These are phyloP conservation scores for Eurois occulta DNA, from an alignment of 2,888 invertebrate genomes.

Conservation along the genomic window DNA sequence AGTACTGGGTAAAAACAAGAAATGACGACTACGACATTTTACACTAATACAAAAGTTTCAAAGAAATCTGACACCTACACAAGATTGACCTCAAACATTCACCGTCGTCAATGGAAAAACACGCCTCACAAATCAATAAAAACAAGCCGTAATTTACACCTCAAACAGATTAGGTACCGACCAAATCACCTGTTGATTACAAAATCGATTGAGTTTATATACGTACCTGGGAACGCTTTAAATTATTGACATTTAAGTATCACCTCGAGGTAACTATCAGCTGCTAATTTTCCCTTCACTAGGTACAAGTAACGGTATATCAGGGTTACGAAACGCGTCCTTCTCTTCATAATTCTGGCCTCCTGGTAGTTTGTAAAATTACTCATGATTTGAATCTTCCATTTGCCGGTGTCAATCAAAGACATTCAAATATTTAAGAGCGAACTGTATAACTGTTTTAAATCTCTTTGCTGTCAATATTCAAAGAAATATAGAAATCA, in stretches of 20 bases:
- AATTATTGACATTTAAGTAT: constrained; percentile 40
- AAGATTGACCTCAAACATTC: neutral
- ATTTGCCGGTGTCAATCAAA: too few species aligned
- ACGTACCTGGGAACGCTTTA: neutral
- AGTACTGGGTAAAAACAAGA: neutral
- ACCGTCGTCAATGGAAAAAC: constrained; percentile 20
- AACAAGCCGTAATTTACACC: constrained; percentile 36
- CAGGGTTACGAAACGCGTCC: neutral
- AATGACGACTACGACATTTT: neutral
- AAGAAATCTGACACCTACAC: neutral
- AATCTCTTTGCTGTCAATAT: neutral
- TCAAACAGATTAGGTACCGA: constrained; percentile 37
- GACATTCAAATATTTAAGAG: too few species aligned
- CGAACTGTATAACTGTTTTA: too few species aligned
- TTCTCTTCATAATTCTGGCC: neutral
- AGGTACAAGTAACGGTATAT: neutral
- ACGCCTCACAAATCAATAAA: constrained; percentile 45
- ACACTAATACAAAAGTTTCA: neutral
- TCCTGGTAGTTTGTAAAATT: neutral
- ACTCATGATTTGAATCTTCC: neutral
- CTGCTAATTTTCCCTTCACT: constrained; percentile 13
- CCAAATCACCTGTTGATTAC: constrained; percentile 56
- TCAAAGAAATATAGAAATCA: neutral
- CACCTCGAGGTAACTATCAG: neutral
- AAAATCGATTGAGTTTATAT: constrained; percentile 48